A percentile compares a stretch with the other conserved stretches of the same genome.
Conservation (phyloP, 2,113 vertebrate genomes). For the Camelus dromedarius region DNA sequence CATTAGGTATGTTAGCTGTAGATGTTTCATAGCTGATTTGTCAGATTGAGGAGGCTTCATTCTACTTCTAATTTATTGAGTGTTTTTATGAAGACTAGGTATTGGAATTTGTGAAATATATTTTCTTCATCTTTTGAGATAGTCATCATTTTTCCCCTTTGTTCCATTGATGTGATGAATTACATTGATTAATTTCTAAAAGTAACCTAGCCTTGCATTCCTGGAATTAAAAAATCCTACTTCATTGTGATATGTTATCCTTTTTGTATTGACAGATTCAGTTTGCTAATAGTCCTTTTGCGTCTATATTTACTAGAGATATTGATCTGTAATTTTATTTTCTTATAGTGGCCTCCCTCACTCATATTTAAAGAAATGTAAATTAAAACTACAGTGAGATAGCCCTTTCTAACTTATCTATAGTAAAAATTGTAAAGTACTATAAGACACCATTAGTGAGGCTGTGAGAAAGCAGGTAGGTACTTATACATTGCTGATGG, state of each 20-base stretch:
- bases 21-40: background rate
- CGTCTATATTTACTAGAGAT: background rate
- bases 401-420: background rate
- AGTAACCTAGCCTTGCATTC: background rate
- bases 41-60: background rate
- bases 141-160: slow-evolving; percentile 22
- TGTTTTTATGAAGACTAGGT: slow-evolving; percentile 38
- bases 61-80: background rate
- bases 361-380: background rate
- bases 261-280: slow-evolving; percentile 26
- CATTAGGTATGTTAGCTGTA: background rate
- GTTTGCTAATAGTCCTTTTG: slow-evolving; percentile 41
- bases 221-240: background rate
- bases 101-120: background rate
- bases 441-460: background rate
- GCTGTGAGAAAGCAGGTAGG: background rate
- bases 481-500: background rate
- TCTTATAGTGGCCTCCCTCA: background rate
- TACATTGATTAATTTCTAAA: slow-evolving; percentile 9
- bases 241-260: background rate
- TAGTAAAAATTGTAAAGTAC: background rate
- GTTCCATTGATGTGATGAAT: background rate
- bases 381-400: background rate
- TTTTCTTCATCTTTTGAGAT: background rate
- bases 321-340: slow-evolving; percentile 1